phyloP scores from a whole-genome alignment of 2,113 vertebrate genomes.

The Acanthochromis polyacanthus region DNA sequence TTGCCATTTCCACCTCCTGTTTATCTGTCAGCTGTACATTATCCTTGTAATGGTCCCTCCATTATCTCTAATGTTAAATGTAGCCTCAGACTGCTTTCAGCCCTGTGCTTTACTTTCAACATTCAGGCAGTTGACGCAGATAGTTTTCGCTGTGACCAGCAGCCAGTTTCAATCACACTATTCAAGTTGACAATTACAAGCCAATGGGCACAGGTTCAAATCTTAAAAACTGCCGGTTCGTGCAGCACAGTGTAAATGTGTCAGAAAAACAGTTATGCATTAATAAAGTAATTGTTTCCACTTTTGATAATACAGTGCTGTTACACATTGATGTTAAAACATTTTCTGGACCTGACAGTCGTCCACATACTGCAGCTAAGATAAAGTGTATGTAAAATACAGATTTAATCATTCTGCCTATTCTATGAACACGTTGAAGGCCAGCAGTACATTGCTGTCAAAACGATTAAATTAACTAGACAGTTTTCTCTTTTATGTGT shows the following conservation, averaged over 20 bases:
- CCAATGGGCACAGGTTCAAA: conserved; percentile 7
- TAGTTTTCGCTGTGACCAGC: conserved; percentile 26
- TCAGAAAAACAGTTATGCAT: not conserved
- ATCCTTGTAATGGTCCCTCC: conserved; percentile 61
- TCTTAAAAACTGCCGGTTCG: not conserved
- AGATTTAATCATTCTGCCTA: not conserved
- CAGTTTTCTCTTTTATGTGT: not conserved
- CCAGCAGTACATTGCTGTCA: not conserved
- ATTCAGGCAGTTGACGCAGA: conserved; percentile 21
- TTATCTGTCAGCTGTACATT: conserved; percentile 54
- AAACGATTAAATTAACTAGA: too few relatives aligned
- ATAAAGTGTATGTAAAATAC: not conserved
- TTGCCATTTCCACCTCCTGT: conserved; percentile 57
- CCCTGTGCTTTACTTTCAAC: conserved; percentile 29
- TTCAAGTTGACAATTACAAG: not conserved
- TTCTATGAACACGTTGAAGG: not conserved
- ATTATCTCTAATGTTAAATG: conserved; percentile 55
- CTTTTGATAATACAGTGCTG: conserved; percentile 12
- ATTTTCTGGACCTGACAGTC: conserved; percentile 3
- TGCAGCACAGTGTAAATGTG: not conserved
- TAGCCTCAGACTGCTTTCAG: conserved; percentile 50
- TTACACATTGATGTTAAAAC: conserved; percentile 2
- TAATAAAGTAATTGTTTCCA: not conserved
- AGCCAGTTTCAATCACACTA: not conserved
- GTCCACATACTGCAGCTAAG: not conserved